Conservation (phyloP, 2,888 invertebrate genomes). For the Yponomeuta malinellus region DNA sequence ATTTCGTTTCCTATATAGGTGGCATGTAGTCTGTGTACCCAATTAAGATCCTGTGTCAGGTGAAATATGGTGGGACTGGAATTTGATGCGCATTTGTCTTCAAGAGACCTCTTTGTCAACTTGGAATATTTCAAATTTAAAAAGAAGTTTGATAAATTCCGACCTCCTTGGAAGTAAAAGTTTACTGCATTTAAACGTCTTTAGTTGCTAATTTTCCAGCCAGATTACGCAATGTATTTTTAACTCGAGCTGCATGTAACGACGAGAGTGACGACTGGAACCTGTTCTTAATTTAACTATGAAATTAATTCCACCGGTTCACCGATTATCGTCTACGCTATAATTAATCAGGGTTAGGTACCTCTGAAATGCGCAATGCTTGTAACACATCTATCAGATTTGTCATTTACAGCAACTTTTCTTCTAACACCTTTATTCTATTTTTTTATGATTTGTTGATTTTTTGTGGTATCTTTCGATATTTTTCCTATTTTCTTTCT, state of each 20-base stretch:
- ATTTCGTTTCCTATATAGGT: not conserved
- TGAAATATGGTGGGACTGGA: not conserved
- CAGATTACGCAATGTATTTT: constrained; percentile 4
- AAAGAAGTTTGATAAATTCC: too few species aligned
- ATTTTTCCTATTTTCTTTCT: too few species aligned
- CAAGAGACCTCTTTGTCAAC: not conserved
- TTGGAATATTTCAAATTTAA: too few species aligned
- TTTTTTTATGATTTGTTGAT: too few species aligned
- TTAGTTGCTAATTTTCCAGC: not conserved
- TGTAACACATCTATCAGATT: too few species aligned
- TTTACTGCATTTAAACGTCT: not conserved
- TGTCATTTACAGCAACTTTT: too few species aligned
- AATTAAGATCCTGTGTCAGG: not conserved
- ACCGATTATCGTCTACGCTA: not conserved
- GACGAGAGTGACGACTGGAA: not conserved
- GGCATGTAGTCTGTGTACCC: not conserved
- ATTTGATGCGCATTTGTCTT: not conserved
- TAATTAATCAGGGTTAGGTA: too few species aligned
- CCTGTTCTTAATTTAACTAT: not conserved
- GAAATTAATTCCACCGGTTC: constrained; percentile 12
- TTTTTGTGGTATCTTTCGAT: too few species aligned
- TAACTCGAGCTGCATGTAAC: constrained; percentile 5
- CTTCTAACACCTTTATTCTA: too few species aligned
- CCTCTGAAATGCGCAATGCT: too few species aligned
- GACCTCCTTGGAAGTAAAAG: not conserved